A percentile compares a stretch with the other conserved stretches of the same genome.
phyloP scores from a whole-genome alignment of 2,888 invertebrate genomes.

The Junonia oenone region DNA sequence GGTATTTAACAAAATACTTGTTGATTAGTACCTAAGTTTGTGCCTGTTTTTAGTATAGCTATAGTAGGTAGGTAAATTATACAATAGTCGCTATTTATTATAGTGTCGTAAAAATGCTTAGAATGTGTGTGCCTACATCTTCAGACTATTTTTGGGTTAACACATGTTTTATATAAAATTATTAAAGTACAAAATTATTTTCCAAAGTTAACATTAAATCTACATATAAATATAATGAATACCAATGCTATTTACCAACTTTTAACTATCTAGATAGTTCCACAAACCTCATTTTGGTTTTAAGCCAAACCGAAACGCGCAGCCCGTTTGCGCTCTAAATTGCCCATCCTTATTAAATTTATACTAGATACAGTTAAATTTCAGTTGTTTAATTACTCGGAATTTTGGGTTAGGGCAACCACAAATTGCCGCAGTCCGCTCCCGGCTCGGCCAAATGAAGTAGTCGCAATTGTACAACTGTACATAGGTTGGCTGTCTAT shows the following conservation, averaged over 20 bases:
- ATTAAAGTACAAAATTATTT: too few species aligned
- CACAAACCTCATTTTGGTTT: slow-evolving; percentile 61
- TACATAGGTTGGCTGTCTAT: slow-evolving; percentile 38
- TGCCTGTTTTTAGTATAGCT: too few species aligned
- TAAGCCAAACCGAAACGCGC: slow-evolving; percentile 70
- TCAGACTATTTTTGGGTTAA: too few species aligned
- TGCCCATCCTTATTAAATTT: slow-evolving; percentile 75
- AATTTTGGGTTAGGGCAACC: slow-evolving; percentile 64
- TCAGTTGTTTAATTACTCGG: slow-evolving; percentile 74
- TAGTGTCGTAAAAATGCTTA: too few species aligned
- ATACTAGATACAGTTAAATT: slow-evolving; percentile 72
- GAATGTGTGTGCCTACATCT: too few species aligned
- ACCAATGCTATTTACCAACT: neutral
- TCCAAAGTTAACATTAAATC: too few species aligned
- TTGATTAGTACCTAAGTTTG: too few species aligned
- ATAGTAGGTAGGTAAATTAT: too few species aligned
- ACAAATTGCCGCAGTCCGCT: slow-evolving; percentile 40
- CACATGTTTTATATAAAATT: too few species aligned
- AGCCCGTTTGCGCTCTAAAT: slow-evolving; percentile 64
- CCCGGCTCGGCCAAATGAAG: slow-evolving; percentile 37
- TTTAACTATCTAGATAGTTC: slow-evolving; percentile 7
- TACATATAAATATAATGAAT: too few species aligned
- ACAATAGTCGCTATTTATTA: too few species aligned
- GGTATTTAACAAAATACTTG: too few species aligned
- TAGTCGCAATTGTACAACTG: slow-evolving; percentile 45